These are phyloP conservation scores for Battus philenor DNA, from an alignment of 1,140 invertebrate genomes.

Conservation along the genomic window DNA sequence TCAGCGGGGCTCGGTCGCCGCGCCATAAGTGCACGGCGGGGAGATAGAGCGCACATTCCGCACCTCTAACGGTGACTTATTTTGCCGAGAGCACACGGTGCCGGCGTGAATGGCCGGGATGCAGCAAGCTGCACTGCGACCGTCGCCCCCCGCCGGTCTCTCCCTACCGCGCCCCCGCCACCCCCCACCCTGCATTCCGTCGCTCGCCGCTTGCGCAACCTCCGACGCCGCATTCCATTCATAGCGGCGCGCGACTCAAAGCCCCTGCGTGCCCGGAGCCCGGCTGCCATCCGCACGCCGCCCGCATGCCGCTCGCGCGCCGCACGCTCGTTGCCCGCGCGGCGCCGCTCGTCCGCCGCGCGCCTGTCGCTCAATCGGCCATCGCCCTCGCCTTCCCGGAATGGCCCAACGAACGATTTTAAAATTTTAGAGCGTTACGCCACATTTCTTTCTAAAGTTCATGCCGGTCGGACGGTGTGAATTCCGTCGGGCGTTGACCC, in stretches of 20 bases:
- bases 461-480: slow-evolving; percentile 63
- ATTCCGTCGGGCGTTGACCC: slow-evolving; percentile 69
- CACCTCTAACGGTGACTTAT: slow-evolving; percentile 70
- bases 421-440: slow-evolving; percentile 68
- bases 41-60: slow-evolving; percentile 65
- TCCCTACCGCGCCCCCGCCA: slow-evolving; percentile 16
- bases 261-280: slow-evolving; percentile 27
- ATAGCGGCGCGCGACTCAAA: slow-evolving; percentile 60
- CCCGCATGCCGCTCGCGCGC: slow-evolving; percentile 20
- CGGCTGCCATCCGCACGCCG: slow-evolving; percentile 6
- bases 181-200: slow-evolving; percentile 41
- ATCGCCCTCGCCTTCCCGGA: slow-evolving; percentile 41
- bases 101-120: slow-evolving; percentile 68
- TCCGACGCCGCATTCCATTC: slow-evolving; percentile 69
- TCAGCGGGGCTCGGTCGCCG: slow-evolving; percentile 21
- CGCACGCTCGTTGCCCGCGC: slow-evolving; percentile 15
- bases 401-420: slow-evolving; percentile 50
- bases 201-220: slow-evolving; percentile 61
- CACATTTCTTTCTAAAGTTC: slow-evolving; percentile 71
- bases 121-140: slow-evolving; percentile 57
- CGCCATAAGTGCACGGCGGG: slow-evolving; percentile 17
- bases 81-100: slow-evolving; percentile 57
- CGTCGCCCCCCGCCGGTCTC: slow-evolving; percentile 25
- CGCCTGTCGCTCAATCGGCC: slow-evolving; percentile 18
- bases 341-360: slow-evolving; percentile 16